Percentiles rank a stretch among this genome's conserved stretches.
phyloP scores from a whole-genome alignment of 1,140 invertebrate genomes.

The Heliothis subflexa region DNA sequence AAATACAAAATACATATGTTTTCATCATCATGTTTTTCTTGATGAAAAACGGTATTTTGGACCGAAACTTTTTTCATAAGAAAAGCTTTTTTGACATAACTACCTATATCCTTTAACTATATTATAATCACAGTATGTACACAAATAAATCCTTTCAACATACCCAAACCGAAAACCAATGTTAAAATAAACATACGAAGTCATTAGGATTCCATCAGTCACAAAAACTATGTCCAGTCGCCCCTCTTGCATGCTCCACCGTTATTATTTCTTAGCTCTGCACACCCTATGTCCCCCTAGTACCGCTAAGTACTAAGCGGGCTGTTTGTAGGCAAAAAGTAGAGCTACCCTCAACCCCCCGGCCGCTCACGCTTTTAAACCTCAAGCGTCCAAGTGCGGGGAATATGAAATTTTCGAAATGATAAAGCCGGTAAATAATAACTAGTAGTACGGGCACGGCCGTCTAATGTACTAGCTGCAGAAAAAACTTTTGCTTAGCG shows the following conservation, averaged over 20 bases:
- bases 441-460: conserved; percentile 83
- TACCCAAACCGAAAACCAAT: conserved; percentile 22
- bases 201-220: conserved; percentile 52
- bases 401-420: conserved; percentile 86
- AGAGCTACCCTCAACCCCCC: conserved; percentile 61
- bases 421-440: conserved; percentile 86
- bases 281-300: conserved; percentile 78
- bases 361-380: conserved; percentile 83
- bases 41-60: neutral
- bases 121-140: neutral
- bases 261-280: conserved; percentile 83
- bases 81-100: too few species aligned
- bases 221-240: conserved; percentile 53
- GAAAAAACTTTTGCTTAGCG: conserved; percentile 51
- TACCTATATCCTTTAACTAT: too few species aligned
- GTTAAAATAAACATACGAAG: conserved; percentile 31
- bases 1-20: neutral
- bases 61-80: neutral
- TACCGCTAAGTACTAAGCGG: conserved; percentile 75
- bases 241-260: conserved; percentile 70
- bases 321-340: conserved; percentile 81
- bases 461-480: conserved; percentile 76
- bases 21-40: neutral
- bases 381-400: conserved; percentile 85
- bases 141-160: neutral